phyloP scores from a whole-genome alignment of 2,113 vertebrate species.

The Drymodes brunneopygia region DNA sequence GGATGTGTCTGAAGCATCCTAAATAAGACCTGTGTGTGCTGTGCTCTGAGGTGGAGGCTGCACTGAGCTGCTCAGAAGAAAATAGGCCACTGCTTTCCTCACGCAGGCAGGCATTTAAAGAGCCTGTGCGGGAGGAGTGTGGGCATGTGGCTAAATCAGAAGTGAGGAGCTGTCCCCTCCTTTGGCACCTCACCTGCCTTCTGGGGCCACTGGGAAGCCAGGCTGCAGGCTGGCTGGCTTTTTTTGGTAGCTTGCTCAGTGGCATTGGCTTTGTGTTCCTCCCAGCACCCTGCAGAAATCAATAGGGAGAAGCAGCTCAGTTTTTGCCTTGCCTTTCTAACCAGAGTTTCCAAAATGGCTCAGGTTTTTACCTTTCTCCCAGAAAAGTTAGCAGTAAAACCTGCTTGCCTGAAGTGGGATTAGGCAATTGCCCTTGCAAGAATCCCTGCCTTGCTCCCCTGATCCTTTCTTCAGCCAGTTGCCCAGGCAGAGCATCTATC shows the following conservation, averaged over 20 bases:
- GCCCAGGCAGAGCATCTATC: neutral
- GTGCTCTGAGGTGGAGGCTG: neutral
- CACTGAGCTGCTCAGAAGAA: neutral
- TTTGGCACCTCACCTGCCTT: constrained; percentile 34
- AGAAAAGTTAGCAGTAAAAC: neutral
- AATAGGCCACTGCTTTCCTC: constrained; percentile 47
- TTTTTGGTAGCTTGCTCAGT: neutral
- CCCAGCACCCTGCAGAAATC: neutral
- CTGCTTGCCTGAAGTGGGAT: neutral
- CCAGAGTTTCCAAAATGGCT: neutral
- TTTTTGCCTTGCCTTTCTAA: neutral
- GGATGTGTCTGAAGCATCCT: constrained; percentile 45
- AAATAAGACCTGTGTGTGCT: neutral
- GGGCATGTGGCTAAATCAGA: constrained; percentile 36
- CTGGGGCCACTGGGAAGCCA: neutral
- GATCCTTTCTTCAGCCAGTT: neutral
- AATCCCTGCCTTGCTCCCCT: neutral
- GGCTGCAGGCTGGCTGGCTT: neutral
- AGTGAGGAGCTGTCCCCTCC: neutral
- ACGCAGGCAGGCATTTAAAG: constrained; percentile 28
- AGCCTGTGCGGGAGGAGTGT: constrained; percentile 44
- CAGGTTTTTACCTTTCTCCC: neutral
- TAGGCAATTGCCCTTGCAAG: neutral
- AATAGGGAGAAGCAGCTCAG: neutral
- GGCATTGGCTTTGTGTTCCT: neutral